Base-by-base conservation (phyloP, 2,797 vertebrate genomes). In the Knipowitschia caucasica region DNA sequence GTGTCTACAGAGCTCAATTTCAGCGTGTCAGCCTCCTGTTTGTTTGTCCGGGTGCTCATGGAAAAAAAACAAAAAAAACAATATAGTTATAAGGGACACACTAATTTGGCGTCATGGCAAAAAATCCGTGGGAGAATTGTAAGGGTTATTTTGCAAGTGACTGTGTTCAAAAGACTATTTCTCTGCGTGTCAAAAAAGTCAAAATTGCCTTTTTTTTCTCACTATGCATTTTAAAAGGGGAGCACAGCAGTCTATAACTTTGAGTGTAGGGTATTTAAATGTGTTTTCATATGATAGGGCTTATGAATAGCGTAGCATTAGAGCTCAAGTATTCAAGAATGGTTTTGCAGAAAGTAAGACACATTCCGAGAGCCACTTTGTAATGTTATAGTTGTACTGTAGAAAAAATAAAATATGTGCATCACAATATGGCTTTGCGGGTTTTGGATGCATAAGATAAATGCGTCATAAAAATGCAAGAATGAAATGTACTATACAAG, bases 41-140 rank as follows among this genome's bases (percentile, higher is more conserved):
- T 81, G 69, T 59, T 70, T 59, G 64, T 71, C n/a, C n/a, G n/a
- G n/a, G 63, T 57, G 77, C 52, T 66, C 59, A 58, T 56, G 77
- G 64, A 73, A 82, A 86, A 83, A 85, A 75, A 82, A 86, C 46
- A 21, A 46, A 52, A 31, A 64, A 69, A 71, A 73, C 64, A 46
- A 74, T n/a, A 74, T 75, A 71, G 59, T 67, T 71, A 72, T 81
- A 67, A 74, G n/a, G n/a, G 65, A 83, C 75, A 75, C 74, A 73
- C 76, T 83, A 64, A 87, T 87, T 83, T 81, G 56, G 59, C 39
- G 43, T 64, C 59, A 59, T 56, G 62, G 69, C 31, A 67, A 62
- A 69, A n/a, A 77, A 59, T 69, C 69, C 61, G 60, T 60, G 64
- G 63, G 52, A 59, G 69, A 80, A 67, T 77, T 57, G 71, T 54